Percentiles rank a stretch among this genome's conserved stretches.
phyloP scores from a whole-genome alignment of 2,113 vertebrate species.

The Notothenia rossii region DNA sequence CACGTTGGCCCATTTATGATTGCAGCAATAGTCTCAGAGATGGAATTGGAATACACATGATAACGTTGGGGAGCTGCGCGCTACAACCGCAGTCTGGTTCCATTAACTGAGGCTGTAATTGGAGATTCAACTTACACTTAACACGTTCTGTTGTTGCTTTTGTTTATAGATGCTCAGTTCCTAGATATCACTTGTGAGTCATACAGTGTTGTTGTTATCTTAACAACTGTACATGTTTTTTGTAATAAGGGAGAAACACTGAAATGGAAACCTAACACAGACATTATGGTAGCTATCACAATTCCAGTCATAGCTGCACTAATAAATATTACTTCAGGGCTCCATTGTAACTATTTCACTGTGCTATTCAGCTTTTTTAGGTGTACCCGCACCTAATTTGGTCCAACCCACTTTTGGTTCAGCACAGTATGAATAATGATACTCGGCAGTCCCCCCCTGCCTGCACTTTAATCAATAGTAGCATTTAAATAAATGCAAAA shows the following conservation, averaged over 20 bases:
- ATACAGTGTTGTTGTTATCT: neutral
- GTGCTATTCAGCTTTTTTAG: no score
- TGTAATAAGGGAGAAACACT: neutral
- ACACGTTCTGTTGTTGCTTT: conserved; percentile 13
- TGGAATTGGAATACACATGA: conserved; percentile 29
- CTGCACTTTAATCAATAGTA: no score
- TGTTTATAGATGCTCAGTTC: conserved; percentile 1
- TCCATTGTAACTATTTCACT: no score
- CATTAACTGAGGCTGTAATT: neutral
- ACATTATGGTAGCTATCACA: neutral
- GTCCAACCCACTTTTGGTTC: no score
- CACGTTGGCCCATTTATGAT: conserved; percentile 12
- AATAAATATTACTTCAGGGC: neutral
- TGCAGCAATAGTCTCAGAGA: conserved; percentile 7
- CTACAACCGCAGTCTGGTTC: neutral
- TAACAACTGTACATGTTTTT: neutral
- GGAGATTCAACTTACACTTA: neutral
- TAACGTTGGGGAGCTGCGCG: conserved; percentile 7
- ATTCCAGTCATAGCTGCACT: neutral
- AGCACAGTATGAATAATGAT: no score
- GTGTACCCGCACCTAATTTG: no score
- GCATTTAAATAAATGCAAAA: no score
- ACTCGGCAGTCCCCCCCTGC: no score
- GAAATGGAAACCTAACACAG: neutral
- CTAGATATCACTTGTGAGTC: neutral